These are phyloP conservation scores for Chrysaora quinquecirrha DNA, from an alignment of 30 jellyfish, hydroid and myxozoan species.

Conservation along the genomic window DNA sequence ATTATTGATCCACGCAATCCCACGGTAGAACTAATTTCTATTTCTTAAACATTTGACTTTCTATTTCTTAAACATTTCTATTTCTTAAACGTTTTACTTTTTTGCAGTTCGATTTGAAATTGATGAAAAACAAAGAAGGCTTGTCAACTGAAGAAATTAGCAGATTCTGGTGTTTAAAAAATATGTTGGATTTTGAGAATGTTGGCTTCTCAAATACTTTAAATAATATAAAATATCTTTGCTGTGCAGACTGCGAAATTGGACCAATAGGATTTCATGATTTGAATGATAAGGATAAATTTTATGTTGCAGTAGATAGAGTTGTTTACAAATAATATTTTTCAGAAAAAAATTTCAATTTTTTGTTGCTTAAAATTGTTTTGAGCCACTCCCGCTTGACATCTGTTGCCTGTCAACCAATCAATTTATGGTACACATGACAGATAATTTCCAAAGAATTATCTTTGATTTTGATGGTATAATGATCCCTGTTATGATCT, in stretches of 20 bases:
- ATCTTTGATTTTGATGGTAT: no score
- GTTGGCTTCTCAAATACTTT: constrained; percentile 89
- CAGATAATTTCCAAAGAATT: no score
- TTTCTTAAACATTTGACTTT: neutral
- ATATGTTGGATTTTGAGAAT: constrained; percentile 91
- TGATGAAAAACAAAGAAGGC: neutral
- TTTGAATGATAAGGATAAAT: constrained; percentile 25
- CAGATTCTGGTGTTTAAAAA: neutral
- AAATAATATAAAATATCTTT: constrained; percentile 68
- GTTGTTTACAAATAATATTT: constrained; percentile 69
- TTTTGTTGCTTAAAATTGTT: no score
- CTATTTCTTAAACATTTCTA: neutral
- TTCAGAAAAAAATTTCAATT: no score
- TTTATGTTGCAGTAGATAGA: constrained; percentile 79
- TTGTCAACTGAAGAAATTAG: neutral
- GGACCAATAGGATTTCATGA: constrained; percentile 93
- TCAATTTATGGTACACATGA: no score
- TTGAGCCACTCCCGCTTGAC: no score
- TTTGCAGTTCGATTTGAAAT: neutral
- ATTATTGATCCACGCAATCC: neutral
- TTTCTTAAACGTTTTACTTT: no score
- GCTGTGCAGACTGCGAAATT: constrained; percentile 98
- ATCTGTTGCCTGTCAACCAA: no score
- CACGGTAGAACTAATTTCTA: neutral
- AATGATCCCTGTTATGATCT: no score